Conservation (phyloP, 2,797 vertebrate genomes). For the Siniperca undulata region DNA sequence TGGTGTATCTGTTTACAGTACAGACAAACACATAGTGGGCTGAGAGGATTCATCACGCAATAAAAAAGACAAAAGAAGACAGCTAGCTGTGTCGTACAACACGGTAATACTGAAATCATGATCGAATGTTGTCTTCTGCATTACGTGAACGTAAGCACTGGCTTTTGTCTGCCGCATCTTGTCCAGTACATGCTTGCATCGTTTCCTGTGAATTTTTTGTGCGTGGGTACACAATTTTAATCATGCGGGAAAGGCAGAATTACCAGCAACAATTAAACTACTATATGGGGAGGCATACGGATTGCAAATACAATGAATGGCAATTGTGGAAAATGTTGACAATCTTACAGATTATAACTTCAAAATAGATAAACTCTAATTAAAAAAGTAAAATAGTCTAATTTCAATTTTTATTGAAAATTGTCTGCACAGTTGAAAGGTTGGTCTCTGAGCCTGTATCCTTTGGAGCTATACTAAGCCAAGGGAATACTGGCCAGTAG, state of each 20-base stretch:
- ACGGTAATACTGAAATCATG: no score
- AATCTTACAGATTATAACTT: background rate
- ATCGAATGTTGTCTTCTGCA: no score
- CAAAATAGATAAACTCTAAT: background rate
- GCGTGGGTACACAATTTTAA: background rate
- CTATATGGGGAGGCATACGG: background rate
- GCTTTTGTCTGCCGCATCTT: background rate
- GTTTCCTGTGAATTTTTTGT: background rate
- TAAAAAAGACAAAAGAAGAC: background rate
- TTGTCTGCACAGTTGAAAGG: background rate
- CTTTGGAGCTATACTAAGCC: background rate
- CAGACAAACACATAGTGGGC: background rate
- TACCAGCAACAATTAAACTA: background rate
- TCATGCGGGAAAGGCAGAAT: background rate
- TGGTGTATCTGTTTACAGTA: background rate
- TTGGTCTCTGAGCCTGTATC: conserved; percentile 2
- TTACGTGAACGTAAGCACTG: no score
- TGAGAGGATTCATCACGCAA: background rate
- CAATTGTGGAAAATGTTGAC: background rate
- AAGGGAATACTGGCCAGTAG: background rate
- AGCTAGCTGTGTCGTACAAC: no score
- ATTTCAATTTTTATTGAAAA: background rate
- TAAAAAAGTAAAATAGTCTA: background rate
- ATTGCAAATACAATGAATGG: background rate
- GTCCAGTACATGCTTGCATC: background rate